Evolutionary conservation across 2,888 invertebrate genomes (phyloP).

Genomic region (Tethea ocularis): DNA sequence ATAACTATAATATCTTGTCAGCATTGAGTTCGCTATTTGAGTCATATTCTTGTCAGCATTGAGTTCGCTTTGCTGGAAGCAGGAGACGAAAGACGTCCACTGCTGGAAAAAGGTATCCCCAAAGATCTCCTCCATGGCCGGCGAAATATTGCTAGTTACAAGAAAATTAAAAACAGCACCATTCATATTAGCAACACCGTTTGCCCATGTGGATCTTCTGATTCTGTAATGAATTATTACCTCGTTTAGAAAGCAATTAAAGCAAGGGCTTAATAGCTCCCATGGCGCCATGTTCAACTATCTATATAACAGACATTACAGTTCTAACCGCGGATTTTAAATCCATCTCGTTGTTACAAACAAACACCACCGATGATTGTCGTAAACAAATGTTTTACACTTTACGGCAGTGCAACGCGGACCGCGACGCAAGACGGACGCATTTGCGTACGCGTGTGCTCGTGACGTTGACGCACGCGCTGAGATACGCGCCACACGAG

Average conservation of each 20-base stretch:
- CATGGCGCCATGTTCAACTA: too few species aligned
- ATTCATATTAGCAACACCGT: too few species aligned
- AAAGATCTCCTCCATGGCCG: too few species aligned
- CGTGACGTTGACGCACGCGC: not conserved
- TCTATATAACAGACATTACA: not conserved
- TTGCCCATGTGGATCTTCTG: too few species aligned
- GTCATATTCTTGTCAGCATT: not conserved
- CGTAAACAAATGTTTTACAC: not conserved
- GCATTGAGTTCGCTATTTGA: not conserved
- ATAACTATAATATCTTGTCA: not conserved
- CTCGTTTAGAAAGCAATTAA: too few species aligned
- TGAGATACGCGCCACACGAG: not conserved
- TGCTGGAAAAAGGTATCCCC: too few species aligned
- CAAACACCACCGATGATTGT: not conserved
- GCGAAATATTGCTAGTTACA: too few species aligned
- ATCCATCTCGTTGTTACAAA: constrained; percentile 8
- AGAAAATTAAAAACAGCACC: too few species aligned
- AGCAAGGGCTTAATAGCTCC: not conserved
- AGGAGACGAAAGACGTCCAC: too few species aligned
- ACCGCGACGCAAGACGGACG: not conserved
- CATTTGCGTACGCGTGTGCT: not conserved
- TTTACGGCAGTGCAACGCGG: not conserved
- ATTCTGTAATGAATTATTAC: too few species aligned
- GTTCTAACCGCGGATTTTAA: not conserved
- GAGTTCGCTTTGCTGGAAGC: too few species aligned